A percentile compares a stretch with the other conserved stretches of the same genome.
These are phyloP conservation scores for Myotis daubentonii DNA, from an alignment of 2,797 vertebrate species.

Conservation along the genomic window DNA sequence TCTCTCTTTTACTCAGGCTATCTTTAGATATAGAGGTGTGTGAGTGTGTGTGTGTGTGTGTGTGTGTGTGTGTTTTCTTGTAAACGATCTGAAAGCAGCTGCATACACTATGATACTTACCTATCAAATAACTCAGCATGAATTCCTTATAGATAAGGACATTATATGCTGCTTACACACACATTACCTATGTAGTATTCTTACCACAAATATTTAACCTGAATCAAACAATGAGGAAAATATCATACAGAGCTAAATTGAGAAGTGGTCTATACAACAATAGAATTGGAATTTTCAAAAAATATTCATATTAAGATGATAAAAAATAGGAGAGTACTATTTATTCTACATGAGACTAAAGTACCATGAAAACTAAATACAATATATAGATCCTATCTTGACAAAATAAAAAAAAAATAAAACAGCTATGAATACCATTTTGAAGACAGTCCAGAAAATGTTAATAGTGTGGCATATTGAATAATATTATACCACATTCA, in stretches of 20 bases:
- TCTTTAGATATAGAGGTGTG: neutral
- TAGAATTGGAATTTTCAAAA: neutral
- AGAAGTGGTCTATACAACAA: neutral
- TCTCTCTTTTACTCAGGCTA: neutral
- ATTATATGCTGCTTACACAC: neutral
- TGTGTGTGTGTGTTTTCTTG: neutral
- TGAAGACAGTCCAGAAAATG: neutral
- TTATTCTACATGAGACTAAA: neutral
- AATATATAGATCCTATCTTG: neutral
- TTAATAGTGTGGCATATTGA: neutral
- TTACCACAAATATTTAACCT: slow-evolving; percentile 35
- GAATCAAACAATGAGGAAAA: neutral
- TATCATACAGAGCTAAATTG: neutral
- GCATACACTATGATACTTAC: neutral
- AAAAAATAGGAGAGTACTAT: neutral
- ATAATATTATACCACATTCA: neutral
- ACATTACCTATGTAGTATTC: neutral
- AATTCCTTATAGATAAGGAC: neutral
- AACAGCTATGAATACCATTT: neutral
- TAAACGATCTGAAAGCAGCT: neutral
- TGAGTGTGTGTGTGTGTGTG: neutral
- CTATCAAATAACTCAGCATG: neutral
- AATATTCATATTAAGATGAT: neutral
- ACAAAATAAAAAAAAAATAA: neutral
- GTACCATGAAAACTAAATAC: neutral